These are phyloP conservation scores for Rutilus rutilus DNA, from an alignment of 2,113 vertebrate species.

Conservation along the genomic window DNA sequence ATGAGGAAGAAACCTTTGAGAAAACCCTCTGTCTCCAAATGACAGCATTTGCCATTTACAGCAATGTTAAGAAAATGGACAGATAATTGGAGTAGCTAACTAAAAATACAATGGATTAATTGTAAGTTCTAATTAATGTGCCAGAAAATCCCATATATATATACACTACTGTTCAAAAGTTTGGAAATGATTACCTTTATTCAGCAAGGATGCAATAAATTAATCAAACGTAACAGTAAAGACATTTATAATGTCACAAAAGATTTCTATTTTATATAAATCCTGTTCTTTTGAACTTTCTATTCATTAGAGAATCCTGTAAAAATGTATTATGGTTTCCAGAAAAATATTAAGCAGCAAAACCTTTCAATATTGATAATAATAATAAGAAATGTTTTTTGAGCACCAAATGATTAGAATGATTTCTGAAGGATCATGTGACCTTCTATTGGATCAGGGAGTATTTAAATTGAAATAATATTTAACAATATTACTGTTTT, in stretches of 20 bases:
- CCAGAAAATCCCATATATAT: too few species aligned
- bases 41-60: too few species aligned
- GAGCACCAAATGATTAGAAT: neutral
- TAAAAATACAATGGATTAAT: too few species aligned
- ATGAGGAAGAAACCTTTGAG: neutral
- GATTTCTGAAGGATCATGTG: neutral
- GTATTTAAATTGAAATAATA: neutral
- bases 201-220: too few species aligned
- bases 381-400: neutral
- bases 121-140: too few species aligned
- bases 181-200: too few species aligned
- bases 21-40: too few species aligned
- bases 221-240: neutral
- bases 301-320: neutral
- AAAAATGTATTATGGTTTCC: neutral
- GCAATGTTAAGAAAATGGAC: too few species aligned
- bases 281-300: neutral
- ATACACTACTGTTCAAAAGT: too few species aligned
- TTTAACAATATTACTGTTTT: too few species aligned
- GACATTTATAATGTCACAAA: neutral
- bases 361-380: neutral
- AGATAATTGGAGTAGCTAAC: too few species aligned
- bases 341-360: neutral
- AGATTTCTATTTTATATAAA: neutral
- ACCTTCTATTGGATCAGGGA: neutral